phyloP scores from a whole-genome alignment of 2,888 invertebrate genomes.

The Mythimna pallens region DNA sequence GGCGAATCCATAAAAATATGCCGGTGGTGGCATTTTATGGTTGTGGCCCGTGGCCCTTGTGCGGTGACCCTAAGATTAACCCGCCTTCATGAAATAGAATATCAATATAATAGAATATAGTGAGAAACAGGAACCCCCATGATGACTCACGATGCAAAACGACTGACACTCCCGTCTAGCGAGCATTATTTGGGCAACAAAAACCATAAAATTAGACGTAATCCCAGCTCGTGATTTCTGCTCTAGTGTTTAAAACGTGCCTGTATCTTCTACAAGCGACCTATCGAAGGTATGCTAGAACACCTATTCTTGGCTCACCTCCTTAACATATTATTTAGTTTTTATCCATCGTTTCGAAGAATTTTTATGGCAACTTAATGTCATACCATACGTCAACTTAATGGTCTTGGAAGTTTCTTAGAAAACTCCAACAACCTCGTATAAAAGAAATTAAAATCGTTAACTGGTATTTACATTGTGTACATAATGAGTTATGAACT shows the following conservation, averaged over 20 bases:
- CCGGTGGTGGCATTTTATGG: no score
- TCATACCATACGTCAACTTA: slow-evolving; percentile 41
- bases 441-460: background rate
- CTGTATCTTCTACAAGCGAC: background rate
- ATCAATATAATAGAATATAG: no score
- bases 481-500: slow-evolving; percentile 31
- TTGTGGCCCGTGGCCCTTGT: no score
- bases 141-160: no score
- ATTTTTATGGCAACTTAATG: slow-evolving; percentile 25
- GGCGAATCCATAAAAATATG: no score
- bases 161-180: no score
- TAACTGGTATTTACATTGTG: background rate
- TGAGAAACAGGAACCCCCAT: no score
- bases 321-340: background rate
- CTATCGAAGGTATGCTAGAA: background rate
- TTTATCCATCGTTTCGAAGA: slow-evolving; percentile 22
- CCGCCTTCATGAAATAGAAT: no score
- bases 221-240: background rate
- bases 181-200: no score
- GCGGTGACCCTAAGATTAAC: no score
- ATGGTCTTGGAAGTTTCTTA: slow-evolving; percentile 12
- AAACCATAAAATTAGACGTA: no score
- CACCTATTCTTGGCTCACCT: background rate
- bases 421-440: slow-evolving; percentile 4
- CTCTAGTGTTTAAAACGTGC: background rate